phyloP scores from a whole-genome alignment of 2,113 vertebrate genomes.

The Pseudopipra pipra region DNA sequence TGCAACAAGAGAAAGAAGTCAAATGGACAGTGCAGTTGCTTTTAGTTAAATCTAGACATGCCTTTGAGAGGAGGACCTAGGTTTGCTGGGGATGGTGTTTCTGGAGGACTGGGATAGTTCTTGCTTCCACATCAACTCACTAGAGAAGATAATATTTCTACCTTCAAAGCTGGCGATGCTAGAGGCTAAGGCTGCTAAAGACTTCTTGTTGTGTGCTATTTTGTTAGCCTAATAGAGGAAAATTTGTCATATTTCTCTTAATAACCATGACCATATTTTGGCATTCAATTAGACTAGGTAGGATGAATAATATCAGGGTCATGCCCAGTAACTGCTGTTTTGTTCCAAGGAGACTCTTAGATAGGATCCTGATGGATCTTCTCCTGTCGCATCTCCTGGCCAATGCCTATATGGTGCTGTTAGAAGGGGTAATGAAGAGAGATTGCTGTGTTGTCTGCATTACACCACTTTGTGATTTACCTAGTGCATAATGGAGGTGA shows the following conservation, averaged over 20 bases:
- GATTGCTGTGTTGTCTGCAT: neutral
- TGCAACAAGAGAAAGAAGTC: neutral
- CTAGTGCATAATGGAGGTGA: neutral
- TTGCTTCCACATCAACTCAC: neutral
- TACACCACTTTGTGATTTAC: neutral
- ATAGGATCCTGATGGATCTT: neutral
- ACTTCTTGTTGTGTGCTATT: neutral
- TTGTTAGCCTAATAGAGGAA: neutral
- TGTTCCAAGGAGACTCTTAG: neutral
- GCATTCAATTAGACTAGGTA: neutral
- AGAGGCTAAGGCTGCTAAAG: neutral
- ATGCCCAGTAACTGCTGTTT: neutral
- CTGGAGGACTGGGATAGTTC: neutral
- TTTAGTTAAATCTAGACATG: neutral
- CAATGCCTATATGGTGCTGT: neutral
- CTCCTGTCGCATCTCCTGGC: neutral
- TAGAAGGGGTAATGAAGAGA: neutral
- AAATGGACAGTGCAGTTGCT: neutral
- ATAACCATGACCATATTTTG: neutral
- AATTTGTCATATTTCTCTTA: neutral
- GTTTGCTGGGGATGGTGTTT: neutral
- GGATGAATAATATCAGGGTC: neutral
- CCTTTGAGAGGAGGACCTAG: neutral
- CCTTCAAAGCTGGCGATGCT: neutral
- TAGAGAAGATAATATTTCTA: neutral